A percentile compares a stretch with the other conserved stretches of the same genome.
These are phyloP conservation scores for Acanthurus leucopareius DNA, from an alignment of 2,797 vertebrate genomes.

Conservation along the genomic window DNA sequence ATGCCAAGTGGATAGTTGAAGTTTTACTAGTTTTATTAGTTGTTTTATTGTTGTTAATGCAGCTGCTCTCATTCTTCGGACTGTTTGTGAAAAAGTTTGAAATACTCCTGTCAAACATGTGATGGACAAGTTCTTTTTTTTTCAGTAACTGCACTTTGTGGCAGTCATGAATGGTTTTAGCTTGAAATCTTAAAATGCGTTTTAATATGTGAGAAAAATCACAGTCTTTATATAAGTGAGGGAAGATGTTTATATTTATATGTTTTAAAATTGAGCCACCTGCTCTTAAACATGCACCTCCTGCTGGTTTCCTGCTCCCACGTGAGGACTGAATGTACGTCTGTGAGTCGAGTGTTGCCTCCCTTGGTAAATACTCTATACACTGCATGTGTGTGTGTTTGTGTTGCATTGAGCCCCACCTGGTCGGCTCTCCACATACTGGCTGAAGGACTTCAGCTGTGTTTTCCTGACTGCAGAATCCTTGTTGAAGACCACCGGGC, in stretches of 20 bases:
- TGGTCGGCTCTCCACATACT: conserved; percentile 96
- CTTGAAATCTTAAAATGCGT: not conserved
- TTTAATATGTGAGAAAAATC: not conserved
- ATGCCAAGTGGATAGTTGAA: no score
- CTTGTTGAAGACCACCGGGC: conserved; percentile 95
- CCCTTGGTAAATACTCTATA: conserved; percentile 44
- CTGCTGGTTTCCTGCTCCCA: conserved; percentile 2
- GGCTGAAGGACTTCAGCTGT: conserved; percentile 98
- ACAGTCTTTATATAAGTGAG: not conserved
- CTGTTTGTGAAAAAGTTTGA: not conserved
- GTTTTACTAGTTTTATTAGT: not conserved
- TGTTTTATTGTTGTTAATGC: no score
- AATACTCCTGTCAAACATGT: not conserved
- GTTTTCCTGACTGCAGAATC: conserved; percentile 96
- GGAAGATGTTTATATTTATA: no score
- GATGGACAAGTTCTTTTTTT: not conserved
- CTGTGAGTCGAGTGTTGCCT: conserved; percentile 17
- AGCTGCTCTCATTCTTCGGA: not conserved
- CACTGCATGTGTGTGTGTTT: conserved; percentile 4
- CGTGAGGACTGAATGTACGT: conserved; percentile 4
- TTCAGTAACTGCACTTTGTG: not conserved
- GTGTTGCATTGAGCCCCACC: conserved; percentile 81
- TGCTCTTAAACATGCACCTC: not conserved
- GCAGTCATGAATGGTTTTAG: not conserved
- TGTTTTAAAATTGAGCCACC: no score